Conservation (phyloP, 2,888 invertebrate genomes). For the Hoplodrina blanda region DNA sequence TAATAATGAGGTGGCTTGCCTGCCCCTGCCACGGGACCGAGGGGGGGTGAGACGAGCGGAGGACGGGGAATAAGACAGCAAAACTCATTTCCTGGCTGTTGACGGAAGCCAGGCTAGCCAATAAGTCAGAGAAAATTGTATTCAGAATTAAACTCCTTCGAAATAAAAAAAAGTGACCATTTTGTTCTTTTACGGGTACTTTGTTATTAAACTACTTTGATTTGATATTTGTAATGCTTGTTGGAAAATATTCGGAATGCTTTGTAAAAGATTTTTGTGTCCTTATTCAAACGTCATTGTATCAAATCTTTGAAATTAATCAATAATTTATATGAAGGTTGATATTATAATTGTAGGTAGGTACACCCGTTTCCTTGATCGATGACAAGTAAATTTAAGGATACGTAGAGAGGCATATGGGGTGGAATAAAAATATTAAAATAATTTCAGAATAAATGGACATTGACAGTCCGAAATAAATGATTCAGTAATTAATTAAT, state of each 20-base stretch:
- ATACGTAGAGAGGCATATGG: too few species aligned
- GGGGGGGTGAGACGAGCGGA: constrained; percentile 52
- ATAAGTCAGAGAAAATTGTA: constrained; percentile 84
- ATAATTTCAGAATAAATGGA: too few species aligned
- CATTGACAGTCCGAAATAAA: too few species aligned
- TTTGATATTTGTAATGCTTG: constrained; percentile 1
- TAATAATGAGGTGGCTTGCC: constrained; percentile 83
- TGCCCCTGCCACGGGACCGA: constrained; percentile 70
- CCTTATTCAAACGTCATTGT: too few species aligned
- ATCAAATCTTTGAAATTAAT: too few species aligned
- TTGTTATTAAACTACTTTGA: neutral
- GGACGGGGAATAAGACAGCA: constrained; percentile 68
- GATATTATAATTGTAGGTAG: too few species aligned
- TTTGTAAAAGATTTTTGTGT: neutral
- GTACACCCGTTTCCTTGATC: too few species aligned
- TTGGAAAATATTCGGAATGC: neutral
- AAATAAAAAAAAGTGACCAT: constrained; percentile 74
- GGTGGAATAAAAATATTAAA: too few species aligned
- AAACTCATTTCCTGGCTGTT: constrained; percentile 88
- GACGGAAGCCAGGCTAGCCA: constrained; percentile 83
- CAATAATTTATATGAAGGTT: too few species aligned
- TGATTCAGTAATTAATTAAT: too few species aligned
- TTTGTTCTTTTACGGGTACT: constrained; percentile 1
- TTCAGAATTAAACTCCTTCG: constrained; percentile 79
- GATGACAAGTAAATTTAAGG: too few species aligned